Evolutionary conservation across 1,140 invertebrate genomes (phyloP).

Genomic region (Linepithema humile): DNA sequence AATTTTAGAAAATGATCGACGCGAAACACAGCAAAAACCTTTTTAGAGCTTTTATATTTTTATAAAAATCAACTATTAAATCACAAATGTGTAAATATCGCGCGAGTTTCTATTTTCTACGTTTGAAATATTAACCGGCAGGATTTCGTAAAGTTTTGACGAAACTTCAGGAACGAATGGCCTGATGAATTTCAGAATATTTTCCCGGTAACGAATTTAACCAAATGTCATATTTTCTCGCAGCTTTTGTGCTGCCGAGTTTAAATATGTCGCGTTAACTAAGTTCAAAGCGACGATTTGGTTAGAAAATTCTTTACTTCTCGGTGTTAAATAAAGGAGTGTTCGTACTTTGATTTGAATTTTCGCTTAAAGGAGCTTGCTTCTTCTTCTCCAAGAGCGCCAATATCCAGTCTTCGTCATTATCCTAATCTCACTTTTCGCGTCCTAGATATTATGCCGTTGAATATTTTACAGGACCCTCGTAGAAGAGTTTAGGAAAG

Average conservation of each 20-base stretch:
- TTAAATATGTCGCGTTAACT: neutral
- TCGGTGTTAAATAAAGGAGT: slow-evolving; percentile 5
- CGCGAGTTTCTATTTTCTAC: neutral
- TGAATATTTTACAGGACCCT: slow-evolving; percentile 1
- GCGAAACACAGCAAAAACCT: neutral
- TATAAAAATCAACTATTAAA: neutral
- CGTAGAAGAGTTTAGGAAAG: neutral
- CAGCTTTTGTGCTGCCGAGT: slow-evolving; percentile 19
- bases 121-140: slow-evolving; percentile 38
- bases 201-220: neutral
- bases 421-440: neutral
- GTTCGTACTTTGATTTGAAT: neutral
- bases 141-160: neutral
- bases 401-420: neutral
- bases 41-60: slow-evolving; percentile 9
- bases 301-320: slow-evolving; percentile 14
- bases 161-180: neutral
- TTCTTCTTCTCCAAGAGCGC: neutral
- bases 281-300: neutral
- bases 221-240: slow-evolving; percentile 4
- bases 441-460: neutral
- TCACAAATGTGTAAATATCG: neutral
- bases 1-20: neutral
- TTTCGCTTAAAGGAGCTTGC: neutral
- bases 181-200: slow-evolving; percentile 8